Base-by-base conservation (phyloP, 2,888 invertebrate genomes). In the Muscina levida region DNA sequence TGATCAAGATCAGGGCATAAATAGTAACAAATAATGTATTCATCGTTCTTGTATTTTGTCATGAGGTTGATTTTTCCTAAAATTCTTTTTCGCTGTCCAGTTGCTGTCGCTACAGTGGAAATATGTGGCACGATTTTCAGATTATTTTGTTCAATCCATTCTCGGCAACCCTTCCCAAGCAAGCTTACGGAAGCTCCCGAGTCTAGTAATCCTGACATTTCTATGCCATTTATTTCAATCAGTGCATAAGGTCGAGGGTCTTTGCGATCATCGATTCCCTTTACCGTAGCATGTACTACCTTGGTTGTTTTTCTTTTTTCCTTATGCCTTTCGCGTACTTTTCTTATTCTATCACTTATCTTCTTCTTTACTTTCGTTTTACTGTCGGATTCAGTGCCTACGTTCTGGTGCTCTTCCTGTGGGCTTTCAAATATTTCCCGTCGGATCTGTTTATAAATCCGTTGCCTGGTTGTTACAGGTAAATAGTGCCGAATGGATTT, bases 1-100 rank as follows among this genome's bases (percentile, higher is more conserved):
- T 82, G 82, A 11, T 75, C 75, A 15, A 68, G 24, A 10, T 67
- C 56, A 11, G 75, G 68, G 10, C 68, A 75, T 10, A 75, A 17
- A 17, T 17, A 48, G 3, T 17, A 17, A 17, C 17, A 6, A 17
- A 48, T 15, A 2, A 3, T 17, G 1, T 48, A 1, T 2, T 3
- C 17, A 17, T 3, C 17, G 8, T 48, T 17, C 2, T 17, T 17
- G 17, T 48, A 48, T 13, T 46, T n/a, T 3, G n/a, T n/a, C n/a
- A n/a, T n/a, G n/a, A n/a, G n/a, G n/a, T n/a, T n/a, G n/a, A n/a
- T n/a, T n/a, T n/a, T n/a, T 13, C 46, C 46, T 46, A 46, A n/a
- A 11, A 46, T 2, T 46, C 46, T 46, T 3, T 13, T 3, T n/a
- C n/a, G 3, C n/a, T 46, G 46, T 3, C 46, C 46, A 11, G 46